Base-by-base conservation (phyloP, 2,113 vertebrate species). In the Amazona guildingii region DNA sequence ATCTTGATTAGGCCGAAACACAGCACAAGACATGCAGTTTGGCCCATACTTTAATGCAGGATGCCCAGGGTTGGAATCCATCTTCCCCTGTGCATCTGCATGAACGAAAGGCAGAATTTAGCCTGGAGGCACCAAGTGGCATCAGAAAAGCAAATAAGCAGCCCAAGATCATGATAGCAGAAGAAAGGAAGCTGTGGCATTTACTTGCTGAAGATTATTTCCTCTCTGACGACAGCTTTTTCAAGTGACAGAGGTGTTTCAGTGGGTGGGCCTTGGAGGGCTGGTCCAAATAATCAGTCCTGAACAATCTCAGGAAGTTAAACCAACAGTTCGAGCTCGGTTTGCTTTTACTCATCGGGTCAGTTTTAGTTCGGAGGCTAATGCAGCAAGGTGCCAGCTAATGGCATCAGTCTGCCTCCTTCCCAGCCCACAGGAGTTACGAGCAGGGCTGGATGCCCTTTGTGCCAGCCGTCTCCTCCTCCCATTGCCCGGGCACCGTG, bases 271-370 rank as follows among this genome's bases (percentile, higher is more conserved):
- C 88, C 91, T 91, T 25, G 78, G 87, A 91, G 67, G 94, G 35
- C 84, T 64, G 69, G 19, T 94, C 88, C 95, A 91, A 95, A 57
- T 94, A 96, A 94, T 94, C 94, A 94, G 81, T 46, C 86, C 37
- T 33, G 94, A 89, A 97, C 88, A 92, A 94, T 97, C 61, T 84
- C 92, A 96, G 94, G 95, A 96, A 96, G 74, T 66, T 94, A 37
- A 31, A 75, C 70, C 39, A 62, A 13, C 43, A 6, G 9, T 52
- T 55, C 4, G 76, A 92, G 86, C 83, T 59, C 0, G 41, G 74
- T 84, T 89, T 44, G 81, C 81, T 89, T 76, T 92, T 76, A 70
- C 92, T 96, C 92, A 89, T 91, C 77, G 24, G 92, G 43, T 73
- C 49, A 73, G 33, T 82, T 92, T 77, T 27, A 39, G 66, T 21